Conservation (phyloP, 2,113 vertebrate genomes). For the Pelmatolapia mariae region DNA sequence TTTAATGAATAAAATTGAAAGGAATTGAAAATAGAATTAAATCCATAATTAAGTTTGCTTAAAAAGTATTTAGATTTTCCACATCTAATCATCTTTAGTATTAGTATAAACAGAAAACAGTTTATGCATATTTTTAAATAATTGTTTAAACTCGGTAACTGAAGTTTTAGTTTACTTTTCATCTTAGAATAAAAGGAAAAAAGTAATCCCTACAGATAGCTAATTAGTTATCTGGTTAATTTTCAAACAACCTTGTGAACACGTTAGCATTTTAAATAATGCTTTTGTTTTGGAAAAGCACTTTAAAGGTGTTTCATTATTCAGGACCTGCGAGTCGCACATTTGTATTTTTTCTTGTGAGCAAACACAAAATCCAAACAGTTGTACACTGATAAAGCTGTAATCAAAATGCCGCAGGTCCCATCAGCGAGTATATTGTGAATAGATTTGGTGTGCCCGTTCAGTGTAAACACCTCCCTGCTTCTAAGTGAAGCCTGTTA, state of each 20-base stretch:
- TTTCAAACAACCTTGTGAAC: background rate
- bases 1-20: background rate
- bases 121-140: background rate
- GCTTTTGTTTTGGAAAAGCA: background rate
- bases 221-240: background rate
- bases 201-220: background rate
- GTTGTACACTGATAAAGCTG: background rate
- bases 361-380: background rate
- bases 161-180: background rate
- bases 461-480: background rate
- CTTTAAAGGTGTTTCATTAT: background rate
- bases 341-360: background rate
- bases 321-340: background rate
- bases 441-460: background rate
- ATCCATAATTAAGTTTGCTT: background rate
- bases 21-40: background rate
- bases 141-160: background rate
- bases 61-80: background rate
- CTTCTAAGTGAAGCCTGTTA: background rate
- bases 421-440: background rate
- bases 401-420: background rate
- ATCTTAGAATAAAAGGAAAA: background rate
- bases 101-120: background rate
- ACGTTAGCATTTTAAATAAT: background rate
- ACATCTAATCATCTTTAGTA: background rate